Percentiles rank a stretch among this genome's conserved stretches.
These are phyloP conservation scores for Stenopsyche tienmushanensis DNA, from an alignment of 1,140 invertebrate species.

Conservation along the genomic window DNA sequence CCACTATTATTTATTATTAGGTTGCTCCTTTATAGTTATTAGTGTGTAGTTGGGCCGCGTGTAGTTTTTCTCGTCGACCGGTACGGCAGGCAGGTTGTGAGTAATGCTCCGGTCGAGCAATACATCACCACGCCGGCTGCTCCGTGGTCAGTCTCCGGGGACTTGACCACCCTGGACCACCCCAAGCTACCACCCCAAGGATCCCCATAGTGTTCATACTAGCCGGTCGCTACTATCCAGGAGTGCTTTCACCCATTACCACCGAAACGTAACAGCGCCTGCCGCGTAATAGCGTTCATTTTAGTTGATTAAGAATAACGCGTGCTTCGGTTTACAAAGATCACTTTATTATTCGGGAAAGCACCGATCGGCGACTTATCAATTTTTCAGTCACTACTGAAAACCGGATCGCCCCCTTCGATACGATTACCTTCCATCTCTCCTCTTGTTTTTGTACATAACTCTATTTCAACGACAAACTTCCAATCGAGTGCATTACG, in stretches of 20 bases:
- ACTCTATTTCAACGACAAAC: too few relatives aligned
- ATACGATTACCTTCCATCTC: too few relatives aligned
- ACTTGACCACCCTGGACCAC: neutral
- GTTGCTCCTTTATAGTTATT: slow-evolving; percentile 1
- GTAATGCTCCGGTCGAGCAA: slow-evolving; percentile 31
- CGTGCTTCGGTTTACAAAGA: slow-evolving; percentile 30
- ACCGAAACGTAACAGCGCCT: neutral
- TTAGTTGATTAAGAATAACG: slow-evolving; percentile 34
- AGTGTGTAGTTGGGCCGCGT: neutral
- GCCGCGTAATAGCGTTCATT: slow-evolving; percentile 26
- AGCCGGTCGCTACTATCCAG: slow-evolving; percentile 8
- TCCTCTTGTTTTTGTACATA: too few relatives aligned
- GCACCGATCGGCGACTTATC: slow-evolving; percentile 18
- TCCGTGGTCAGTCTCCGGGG: slow-evolving; percentile 25
- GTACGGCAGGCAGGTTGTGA: slow-evolving; percentile 25
- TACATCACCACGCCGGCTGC: slow-evolving; percentile 31
- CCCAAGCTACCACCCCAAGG: neutral
- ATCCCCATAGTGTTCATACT: neutral
- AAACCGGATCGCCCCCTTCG: neutral
- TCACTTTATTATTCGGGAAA: slow-evolving; percentile 1
- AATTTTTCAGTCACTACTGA: slow-evolving; percentile 6
- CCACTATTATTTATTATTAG: slow-evolving; percentile 2
- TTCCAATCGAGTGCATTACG: too few relatives aligned
- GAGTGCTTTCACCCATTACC: slow-evolving; percentile 24
- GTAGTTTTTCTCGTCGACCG: slow-evolving; percentile 24